These are phyloP conservation scores for Sciurus vulgaris DNA, from an alignment of 2,797 vertebrate species.

Conservation along the genomic window DNA sequence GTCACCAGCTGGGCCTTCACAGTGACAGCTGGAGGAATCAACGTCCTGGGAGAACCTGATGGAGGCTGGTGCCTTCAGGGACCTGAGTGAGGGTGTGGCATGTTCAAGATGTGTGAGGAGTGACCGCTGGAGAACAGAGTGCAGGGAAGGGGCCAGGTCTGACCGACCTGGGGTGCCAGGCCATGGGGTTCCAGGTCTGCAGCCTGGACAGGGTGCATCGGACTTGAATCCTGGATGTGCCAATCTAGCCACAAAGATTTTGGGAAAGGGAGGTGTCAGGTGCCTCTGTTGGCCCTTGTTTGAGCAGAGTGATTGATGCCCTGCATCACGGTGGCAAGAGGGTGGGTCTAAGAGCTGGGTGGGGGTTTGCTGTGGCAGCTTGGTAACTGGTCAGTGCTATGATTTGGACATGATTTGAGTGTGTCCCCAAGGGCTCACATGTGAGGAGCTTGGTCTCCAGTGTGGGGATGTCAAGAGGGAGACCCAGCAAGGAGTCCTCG, in stretches of 20 bases:
- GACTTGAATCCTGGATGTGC: too few species aligned
- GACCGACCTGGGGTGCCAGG: not conserved
- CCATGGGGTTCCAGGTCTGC: rapidly evolving
- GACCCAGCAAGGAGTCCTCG: too few species aligned
- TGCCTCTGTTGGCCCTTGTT: not conserved
- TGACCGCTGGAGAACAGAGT: not conserved
- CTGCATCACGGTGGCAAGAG: not conserved
- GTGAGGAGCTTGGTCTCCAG: not conserved
- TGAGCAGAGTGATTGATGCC: not conserved
- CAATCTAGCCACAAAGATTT: too few species aligned
- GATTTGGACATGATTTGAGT: too few species aligned
- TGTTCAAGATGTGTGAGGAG: rapidly evolving
- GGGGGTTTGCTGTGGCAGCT: rapidly evolving
- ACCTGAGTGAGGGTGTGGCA: not conserved
- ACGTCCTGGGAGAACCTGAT: not conserved
- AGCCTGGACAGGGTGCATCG: not conserved
- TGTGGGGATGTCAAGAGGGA: not conserved
- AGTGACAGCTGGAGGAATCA: not conserved
- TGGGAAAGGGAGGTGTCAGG: not conserved
- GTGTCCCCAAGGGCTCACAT: not conserved
- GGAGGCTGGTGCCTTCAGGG: not conserved
- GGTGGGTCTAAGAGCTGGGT: not conserved
- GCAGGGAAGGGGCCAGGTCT: not conserved
- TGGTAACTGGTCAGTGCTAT: not conserved
- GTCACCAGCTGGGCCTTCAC: not conserved